These are phyloP conservation scores for Apis dorsata DNA, from an alignment of 1,140 invertebrate species.

Conservation along the genomic window DNA sequence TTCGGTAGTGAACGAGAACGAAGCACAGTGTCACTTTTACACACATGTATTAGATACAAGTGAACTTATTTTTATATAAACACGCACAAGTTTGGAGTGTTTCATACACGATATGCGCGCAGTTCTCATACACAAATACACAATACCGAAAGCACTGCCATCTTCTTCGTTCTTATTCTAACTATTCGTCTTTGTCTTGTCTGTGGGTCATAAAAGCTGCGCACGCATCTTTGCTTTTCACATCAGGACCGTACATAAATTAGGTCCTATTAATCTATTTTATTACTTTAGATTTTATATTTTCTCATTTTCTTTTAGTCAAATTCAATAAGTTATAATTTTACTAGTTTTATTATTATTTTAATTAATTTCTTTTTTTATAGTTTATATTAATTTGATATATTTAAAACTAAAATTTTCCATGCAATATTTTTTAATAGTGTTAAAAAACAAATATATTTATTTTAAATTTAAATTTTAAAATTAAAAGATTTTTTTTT, in stretches of 20 bases:
- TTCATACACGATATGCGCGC: constrained; percentile 26
- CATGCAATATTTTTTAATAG: neutral
- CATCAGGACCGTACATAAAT: constrained; percentile 50
- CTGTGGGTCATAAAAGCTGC: constrained; percentile 32
- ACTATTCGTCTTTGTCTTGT: constrained; percentile 16
- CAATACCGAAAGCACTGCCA: neutral
- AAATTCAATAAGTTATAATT: neutral
- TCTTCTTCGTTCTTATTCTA: constrained; percentile 1
- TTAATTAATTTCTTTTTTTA: neutral
- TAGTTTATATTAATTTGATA: neutral
- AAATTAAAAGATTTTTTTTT: no score
- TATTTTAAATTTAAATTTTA: neutral
- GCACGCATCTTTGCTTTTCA: constrained; percentile 60
- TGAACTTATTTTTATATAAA: constrained; percentile 53
- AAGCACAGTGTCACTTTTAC: constrained; percentile 27
- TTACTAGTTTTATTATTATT: no score
- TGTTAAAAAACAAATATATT: neutral
- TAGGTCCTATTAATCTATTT: neutral
- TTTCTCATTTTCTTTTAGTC: neutral
- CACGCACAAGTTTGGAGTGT: constrained; percentile 44
- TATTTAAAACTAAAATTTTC: neutral
- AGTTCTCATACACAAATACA: neutral
- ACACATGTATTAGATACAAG: constrained; percentile 2
- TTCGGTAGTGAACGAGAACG: constrained; percentile 23
- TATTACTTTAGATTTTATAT: neutral